Conservation (phyloP, 2,797 vertebrate species). For the Girardinus metallicus region DNA sequence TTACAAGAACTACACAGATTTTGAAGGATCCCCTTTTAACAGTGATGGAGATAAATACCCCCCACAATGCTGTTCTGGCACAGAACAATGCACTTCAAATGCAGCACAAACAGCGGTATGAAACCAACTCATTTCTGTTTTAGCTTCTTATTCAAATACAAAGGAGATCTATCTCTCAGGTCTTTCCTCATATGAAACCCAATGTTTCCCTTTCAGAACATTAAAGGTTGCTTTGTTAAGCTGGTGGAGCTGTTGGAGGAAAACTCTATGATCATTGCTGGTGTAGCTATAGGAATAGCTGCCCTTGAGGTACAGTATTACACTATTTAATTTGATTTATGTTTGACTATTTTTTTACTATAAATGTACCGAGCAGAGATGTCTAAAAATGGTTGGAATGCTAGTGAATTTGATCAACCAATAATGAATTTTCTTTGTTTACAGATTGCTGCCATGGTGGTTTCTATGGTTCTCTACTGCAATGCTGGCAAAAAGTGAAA, state of each 20-base stretch:
- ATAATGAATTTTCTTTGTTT: constrained; percentile 19
- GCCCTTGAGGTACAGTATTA: constrained; percentile 78
- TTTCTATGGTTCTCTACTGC: constrained; percentile 76
- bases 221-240: constrained; percentile 68
- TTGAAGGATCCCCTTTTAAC: constrained; percentile 59
- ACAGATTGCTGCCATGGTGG: constrained; percentile 80
- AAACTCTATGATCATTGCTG: constrained; percentile 74
- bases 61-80: constrained; percentile 48
- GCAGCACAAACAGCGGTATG: rapidly evolving
- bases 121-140: background rate
- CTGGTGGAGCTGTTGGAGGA: constrained; percentile 70
- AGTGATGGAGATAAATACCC: constrained; percentile 20
- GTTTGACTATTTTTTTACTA: background rate
- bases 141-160: background rate
- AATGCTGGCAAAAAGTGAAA: constrained; percentile 31
- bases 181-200: background rate
- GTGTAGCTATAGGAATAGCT: constrained; percentile 76
- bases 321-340: background rate
- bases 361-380: background rate
- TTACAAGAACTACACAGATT: constrained; percentile 79
- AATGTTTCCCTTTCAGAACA: constrained; percentile 30
- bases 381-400: background rate
- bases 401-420: background rate
- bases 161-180: background rate
- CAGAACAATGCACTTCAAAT: rapidly evolving